Conservation (phyloP, 2,113 vertebrate species). For the Aphyosemion australe region DNA sequence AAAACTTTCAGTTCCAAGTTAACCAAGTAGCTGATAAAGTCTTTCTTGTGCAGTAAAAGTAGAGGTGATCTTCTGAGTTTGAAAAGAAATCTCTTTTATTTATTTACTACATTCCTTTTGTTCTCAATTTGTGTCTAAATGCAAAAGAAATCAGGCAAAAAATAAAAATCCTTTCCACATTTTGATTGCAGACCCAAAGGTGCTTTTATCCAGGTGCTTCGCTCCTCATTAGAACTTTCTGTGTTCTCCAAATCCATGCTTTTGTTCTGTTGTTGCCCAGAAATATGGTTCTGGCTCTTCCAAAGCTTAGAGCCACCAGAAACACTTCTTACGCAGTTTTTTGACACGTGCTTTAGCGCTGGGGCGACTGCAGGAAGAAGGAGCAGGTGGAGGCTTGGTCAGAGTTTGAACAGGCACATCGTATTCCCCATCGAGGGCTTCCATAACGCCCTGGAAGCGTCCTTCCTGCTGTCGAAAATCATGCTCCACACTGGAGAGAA, state of each 20-base stretch:
- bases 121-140: constrained; percentile 1
- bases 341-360: constrained; percentile 84
- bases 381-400: constrained; percentile 42
- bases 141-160: neutral
- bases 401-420: constrained; percentile 69
- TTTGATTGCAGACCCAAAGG: constrained; percentile 1
- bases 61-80: neutral
- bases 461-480: constrained; percentile 96
- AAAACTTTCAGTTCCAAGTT: constrained; percentile 21
- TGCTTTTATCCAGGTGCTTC: constrained; percentile 5
- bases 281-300: neutral
- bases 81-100: constrained; percentile 12
- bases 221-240: neutral
- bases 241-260: constrained; percentile 6
- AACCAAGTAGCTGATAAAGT: constrained; percentile 9
- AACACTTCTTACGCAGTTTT: constrained; percentile 95
- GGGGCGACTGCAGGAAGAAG: constrained; percentile 45
- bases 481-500: constrained; percentile 88
- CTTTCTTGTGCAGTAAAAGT: neutral
- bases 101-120: constrained; percentile 7
- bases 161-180: neutral
- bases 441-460: constrained; percentile 86
- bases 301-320: constrained; percentile 89
- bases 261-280: constrained; percentile 2
- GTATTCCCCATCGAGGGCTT: constrained; percentile 83